Base-by-base conservation (phyloP, 2,797 vertebrate genomes). In the Bucorvus abyssinicus region DNA sequence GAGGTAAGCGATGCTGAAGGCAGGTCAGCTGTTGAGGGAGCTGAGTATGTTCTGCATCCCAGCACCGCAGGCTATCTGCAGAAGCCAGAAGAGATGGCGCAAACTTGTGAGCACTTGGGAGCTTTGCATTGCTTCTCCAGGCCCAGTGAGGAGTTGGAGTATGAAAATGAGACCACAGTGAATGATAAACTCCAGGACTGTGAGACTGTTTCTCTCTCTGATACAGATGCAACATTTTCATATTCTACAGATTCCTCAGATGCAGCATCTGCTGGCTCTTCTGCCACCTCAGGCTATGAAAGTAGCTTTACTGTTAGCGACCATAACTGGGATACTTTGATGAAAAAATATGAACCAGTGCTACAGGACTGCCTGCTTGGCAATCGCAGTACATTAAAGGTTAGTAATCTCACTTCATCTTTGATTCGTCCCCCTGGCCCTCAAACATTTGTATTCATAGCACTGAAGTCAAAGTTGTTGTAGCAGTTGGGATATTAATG, bases 281-380 rank as follows among this genome's bases (percentile, higher is more conserved):
- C 98, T 12, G 96, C 98, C 96, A 99, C 97, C 65, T 99, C 98
- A 1, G 98, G 98, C 80, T 99, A 99, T 10, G 98, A 98, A 91
- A 98, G 98, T 26, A 92, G 97, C 52, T 91, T 93, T 81, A 95
- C 95, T 18, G 40, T 36, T 49, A 87, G 59, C 56, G 98, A 98
- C 77, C 97, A 94, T 19, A 95, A 93, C 90, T 98, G 98, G 98
- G 98, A 98, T 61, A 34, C 67, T 26, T 95, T 98, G 92, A 94
- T 98, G 93, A 98, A 97, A 98, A 98, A 97, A 57, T 99, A 98
- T 7, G 98, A 99, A 61, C 97, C 97, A 0, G 93, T 98, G 55
- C 96, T 99, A 68, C 98, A 97, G 60, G 98, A 98, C 78, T 98
- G 98, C 78, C 98, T 99, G 84, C 98, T 97, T 78, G 98, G 96